These are phyloP conservation scores for Myotis findleyi DNA, from an alignment of 2,797 vertebrate genomes.

Conservation along the genomic window DNA sequence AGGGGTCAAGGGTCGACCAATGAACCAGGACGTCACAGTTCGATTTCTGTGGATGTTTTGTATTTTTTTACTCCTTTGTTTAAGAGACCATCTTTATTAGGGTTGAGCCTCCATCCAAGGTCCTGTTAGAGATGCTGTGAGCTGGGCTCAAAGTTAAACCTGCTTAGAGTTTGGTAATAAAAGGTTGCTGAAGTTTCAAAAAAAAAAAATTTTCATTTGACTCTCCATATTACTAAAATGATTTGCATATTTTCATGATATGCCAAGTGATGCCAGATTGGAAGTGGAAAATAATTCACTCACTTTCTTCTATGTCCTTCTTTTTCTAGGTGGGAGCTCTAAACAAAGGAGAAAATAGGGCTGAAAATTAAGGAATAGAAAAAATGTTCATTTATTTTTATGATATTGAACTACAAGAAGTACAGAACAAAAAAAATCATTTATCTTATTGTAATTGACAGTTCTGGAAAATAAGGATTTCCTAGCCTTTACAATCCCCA, in stretches of 20 bases:
- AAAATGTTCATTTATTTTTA: not conserved
- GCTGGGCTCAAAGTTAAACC: too few relatives aligned
- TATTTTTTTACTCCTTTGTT: too few relatives aligned
- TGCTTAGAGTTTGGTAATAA: too few relatives aligned
- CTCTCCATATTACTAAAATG: not conserved
- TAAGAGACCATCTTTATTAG: too few relatives aligned
- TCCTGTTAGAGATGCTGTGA: too few relatives aligned
- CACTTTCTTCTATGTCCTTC: not conserved
- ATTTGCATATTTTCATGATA: not conserved
- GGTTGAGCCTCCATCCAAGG: too few relatives aligned
- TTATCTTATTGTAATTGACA: constrained; percentile 40
- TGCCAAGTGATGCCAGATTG: not conserved
- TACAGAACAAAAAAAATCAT: constrained; percentile 10
- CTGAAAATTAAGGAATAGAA: not conserved
- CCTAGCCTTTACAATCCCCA: not conserved
- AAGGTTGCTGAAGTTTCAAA: not conserved
- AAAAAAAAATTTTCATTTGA: not conserved
- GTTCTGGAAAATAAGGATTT: constrained; percentile 60
- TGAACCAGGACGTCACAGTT: too few relatives aligned
- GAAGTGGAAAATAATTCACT: not conserved
- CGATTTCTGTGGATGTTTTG: too few relatives aligned
- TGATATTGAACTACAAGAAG: constrained; percentile 43
- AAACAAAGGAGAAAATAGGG: not conserved
- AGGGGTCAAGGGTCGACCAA: too few relatives aligned
- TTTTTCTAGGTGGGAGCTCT: not conserved